These are phyloP conservation scores for Papilio demoleus DNA, from an alignment of 2,888 invertebrate species.

Conservation along the genomic window DNA sequence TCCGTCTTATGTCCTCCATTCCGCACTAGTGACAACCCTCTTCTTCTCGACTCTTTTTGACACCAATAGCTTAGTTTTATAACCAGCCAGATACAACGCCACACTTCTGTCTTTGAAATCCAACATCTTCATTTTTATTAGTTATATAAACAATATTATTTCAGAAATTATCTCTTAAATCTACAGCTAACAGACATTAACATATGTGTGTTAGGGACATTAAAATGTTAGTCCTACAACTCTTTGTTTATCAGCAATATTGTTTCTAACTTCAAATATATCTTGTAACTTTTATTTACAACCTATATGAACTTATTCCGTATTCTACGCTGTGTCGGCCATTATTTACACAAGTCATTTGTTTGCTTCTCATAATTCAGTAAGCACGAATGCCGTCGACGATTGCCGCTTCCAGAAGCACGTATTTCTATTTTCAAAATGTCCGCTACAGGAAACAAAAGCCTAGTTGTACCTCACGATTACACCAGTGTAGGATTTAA, in stretches of 20 bases:
- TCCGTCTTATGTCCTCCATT: too few species aligned
- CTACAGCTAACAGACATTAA: too few species aligned
- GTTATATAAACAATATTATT: too few species aligned
- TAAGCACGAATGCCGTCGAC: conserved; percentile 33
- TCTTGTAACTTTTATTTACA: conserved; percentile 6
- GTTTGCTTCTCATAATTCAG: conserved; percentile 40
- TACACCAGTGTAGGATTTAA: neutral
- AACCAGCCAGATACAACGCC: too few species aligned
- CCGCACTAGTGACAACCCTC: too few species aligned
- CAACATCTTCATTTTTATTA: too few species aligned
- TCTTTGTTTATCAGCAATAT: neutral
- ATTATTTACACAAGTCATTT: conserved; percentile 41
- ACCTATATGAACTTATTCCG: conserved; percentile 21
- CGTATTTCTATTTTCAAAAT: conserved; percentile 42
- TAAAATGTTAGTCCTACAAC: too few species aligned
- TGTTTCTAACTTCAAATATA: conserved; percentile 1
- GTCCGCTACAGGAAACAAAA: conserved; percentile 35
- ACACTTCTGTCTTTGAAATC: too few species aligned
- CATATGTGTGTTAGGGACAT: too few species aligned
- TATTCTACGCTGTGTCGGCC: conserved; percentile 28
- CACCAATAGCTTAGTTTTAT: too few species aligned
- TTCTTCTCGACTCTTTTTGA: too few species aligned
- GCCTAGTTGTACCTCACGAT: neutral
- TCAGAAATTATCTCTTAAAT: too few species aligned
- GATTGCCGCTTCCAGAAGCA: conserved; percentile 34